Conservation (phyloP, 2,797 vertebrate species). For the Bradypus variegatus region DNA sequence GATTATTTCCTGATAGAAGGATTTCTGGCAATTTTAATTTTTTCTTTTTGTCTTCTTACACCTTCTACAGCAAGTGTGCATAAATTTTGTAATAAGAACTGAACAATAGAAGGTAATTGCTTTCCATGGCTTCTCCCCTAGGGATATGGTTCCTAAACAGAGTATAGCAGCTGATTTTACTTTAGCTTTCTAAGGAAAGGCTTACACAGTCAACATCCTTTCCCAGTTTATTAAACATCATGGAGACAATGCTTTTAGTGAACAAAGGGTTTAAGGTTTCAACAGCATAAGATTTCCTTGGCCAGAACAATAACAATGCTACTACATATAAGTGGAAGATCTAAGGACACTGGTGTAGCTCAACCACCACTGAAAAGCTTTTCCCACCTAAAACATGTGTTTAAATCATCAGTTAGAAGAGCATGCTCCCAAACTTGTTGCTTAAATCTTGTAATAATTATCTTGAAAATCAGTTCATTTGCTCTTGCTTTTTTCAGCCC, state of each 20-base stretch:
- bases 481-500: neutral
- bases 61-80: neutral
- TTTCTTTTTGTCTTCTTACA: neutral
- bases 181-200: neutral
- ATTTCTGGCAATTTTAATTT: neutral
- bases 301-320: neutral
- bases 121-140: neutral
- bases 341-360: neutral
- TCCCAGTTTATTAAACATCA: neutral
- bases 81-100: neutral
- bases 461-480: conserved; percentile 10
- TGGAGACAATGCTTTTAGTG: neutral
- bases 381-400: neutral
- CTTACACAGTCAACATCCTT: neutral
- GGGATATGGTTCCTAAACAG: neutral
- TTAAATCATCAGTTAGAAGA: neutral
- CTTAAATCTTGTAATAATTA: conserved; percentile 9
- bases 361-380: neutral
- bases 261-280: neutral
- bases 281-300: neutral
- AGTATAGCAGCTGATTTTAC: neutral
- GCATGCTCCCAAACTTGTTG: neutral
- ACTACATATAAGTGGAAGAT: neutral
- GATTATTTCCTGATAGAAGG: neutral
- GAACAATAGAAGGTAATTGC: neutral